phyloP scores from a whole-genome alignment of 2,888 invertebrate genomes.

The Phania funesta region DNA sequence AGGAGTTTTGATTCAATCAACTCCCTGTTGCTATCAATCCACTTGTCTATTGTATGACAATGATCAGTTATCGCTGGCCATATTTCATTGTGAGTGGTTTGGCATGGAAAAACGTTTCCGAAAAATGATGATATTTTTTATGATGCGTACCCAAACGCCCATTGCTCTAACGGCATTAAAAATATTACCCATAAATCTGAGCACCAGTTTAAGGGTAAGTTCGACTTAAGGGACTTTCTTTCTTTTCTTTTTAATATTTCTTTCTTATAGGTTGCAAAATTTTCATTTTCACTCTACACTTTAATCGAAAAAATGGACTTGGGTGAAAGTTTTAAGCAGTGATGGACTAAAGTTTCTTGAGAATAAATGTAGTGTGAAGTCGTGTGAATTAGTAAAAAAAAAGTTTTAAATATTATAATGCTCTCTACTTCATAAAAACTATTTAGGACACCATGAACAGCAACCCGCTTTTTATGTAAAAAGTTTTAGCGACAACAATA shows the following conservation, averaged over 20 bases:
- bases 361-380: too few relatives aligned
- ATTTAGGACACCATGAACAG: too few relatives aligned
- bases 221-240: not conserved
- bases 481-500: too few relatives aligned
- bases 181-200: conserved; percentile 67
- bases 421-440: too few relatives aligned
- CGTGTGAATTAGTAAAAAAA: too few relatives aligned
- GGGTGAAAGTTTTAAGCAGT: conserved; percentile 9
- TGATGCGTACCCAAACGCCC: conserved; percentile 58
- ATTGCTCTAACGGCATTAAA: conserved; percentile 63
- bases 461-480: too few relatives aligned
- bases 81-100: conserved; percentile 67
- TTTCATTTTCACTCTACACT: conserved; percentile 59
- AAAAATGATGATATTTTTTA: conserved; percentile 65
- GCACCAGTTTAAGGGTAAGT: conserved; percentile 68
- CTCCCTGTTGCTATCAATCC: conserved; percentile 67
- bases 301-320: conserved; percentile 52
- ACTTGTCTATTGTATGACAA: conserved; percentile 63
- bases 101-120: conserved; percentile 59
- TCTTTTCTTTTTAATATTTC: not conserved
- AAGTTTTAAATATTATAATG: too few relatives aligned
- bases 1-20: conserved; percentile 60
- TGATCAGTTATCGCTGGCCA: conserved; percentile 57
- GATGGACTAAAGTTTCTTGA: too few relatives aligned
- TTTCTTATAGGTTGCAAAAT: conserved; percentile 54